A percentile compares a stretch with the other conserved stretches of the same genome.
Evolutionary conservation across 2,888 invertebrate genomes (phyloP).

Genomic region (Hydroisotoma schaefferi): DNA sequence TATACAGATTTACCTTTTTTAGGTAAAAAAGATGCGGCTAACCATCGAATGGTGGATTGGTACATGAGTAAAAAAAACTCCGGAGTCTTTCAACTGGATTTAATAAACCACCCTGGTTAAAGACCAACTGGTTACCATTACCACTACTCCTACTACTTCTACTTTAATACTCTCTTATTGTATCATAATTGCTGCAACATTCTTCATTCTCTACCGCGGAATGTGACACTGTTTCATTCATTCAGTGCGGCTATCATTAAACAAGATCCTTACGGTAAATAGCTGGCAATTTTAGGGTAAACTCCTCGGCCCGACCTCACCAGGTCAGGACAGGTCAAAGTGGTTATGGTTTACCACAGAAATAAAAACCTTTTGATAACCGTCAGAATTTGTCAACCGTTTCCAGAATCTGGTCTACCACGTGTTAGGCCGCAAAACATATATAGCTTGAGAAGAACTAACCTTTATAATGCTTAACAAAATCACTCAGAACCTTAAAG

Average conservation of each 20-base stretch:
- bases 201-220: too few relatives aligned
- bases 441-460: neutral
- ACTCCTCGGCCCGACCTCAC: neutral
- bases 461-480: too few relatives aligned
- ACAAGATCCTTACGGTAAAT: too few relatives aligned
- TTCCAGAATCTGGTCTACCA: neutral
- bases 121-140: neutral
- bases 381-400: neutral
- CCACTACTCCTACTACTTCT: neutral
- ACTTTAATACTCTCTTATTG: neutral
- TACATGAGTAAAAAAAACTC: neutral
- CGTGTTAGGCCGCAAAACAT: neutral
- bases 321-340: neutral
- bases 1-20: neutral
- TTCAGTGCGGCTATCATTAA: too few relatives aligned
- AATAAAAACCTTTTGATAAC: neutral
- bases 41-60: constrained; percentile 5
- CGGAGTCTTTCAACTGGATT: neutral
- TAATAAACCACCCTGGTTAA: constrained; percentile 1
- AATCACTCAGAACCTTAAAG: neutral
- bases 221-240: too few relatives aligned
- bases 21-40: constrained; percentile 16
- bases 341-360: neutral
- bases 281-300: too few relatives aligned
- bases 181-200: neutral